Evolutionary conservation across 2,113 vertebrate genomes (phyloP).

Genomic region (Lagopus leucura): DNA sequence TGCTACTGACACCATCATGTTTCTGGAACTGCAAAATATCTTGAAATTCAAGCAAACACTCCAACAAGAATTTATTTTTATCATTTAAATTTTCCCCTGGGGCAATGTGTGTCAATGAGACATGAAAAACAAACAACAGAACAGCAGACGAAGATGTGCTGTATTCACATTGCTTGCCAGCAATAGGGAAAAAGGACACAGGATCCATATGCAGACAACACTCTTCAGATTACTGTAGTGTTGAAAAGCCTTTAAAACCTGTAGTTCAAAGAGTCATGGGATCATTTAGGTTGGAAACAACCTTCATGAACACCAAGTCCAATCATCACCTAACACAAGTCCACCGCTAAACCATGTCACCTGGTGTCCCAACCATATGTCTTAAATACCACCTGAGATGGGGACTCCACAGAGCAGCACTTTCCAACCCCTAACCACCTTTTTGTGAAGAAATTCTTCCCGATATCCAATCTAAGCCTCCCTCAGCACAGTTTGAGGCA

Average conservation of each 20-base stretch:
- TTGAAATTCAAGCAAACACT: constrained; percentile 23
- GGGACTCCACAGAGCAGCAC: not conserved
- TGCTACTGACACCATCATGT: not conserved
- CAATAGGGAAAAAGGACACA: not conserved
- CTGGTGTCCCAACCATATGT: not conserved
- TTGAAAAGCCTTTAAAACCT: not conserved
- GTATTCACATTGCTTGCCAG: not conserved
- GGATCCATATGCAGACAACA: not conserved
- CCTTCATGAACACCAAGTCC: not conserved
- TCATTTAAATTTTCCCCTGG: constrained; percentile 3
- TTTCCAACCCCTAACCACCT: not conserved
- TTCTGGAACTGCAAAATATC: not conserved
- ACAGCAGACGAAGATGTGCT: not conserved
- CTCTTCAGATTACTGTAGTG: not conserved
- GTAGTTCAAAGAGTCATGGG: not conserved
- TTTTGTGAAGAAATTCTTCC: not conserved
- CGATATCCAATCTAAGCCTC: not conserved
- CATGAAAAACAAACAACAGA: not conserved
- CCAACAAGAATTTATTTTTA: constrained; percentile 45
- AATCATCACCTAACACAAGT: not conserved
- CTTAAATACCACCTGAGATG: not conserved
- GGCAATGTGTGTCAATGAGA: not conserved
- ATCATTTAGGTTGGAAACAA: not conserved
- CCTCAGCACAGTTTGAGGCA: not conserved
- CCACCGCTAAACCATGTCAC: not conserved